Percentiles rank a stretch among this genome's conserved stretches.
Evolutionary conservation across 2,888 invertebrate species (phyloP).

Genomic region (Laothoe populi): DNA sequence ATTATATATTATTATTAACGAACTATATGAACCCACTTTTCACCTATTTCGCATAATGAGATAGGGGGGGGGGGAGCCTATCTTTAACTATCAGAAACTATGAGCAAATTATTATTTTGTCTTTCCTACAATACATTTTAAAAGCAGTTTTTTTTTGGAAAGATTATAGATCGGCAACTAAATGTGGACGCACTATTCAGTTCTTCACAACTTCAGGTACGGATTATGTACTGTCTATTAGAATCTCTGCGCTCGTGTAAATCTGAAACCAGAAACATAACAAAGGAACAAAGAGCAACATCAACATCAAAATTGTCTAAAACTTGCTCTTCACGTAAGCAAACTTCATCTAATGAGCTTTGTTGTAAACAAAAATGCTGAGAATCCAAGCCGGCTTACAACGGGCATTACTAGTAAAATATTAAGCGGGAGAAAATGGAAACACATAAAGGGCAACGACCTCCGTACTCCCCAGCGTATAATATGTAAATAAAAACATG

Average conservation of each 20-base stretch:
- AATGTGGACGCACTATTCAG: too few relatives aligned
- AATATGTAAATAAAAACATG: not conserved
- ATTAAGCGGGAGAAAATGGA: conserved; percentile 16
- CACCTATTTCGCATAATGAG: too few relatives aligned
- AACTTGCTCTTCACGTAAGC: conserved; percentile 1
- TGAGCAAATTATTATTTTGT: too few relatives aligned
- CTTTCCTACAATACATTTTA: too few relatives aligned
- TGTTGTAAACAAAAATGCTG: conserved; percentile 12
- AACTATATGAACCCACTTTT: too few relatives aligned
- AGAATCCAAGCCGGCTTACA: not conserved
- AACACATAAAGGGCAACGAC: conserved; percentile 1
- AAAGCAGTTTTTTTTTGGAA: too few relatives aligned
- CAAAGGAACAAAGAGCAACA: conserved; percentile 5
- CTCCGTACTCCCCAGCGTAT: not conserved
- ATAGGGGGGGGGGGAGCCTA: too few relatives aligned
- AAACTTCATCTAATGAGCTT: conserved; percentile 18
- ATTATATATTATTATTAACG: too few relatives aligned
- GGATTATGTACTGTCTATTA: too few relatives aligned
- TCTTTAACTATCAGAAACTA: too few relatives aligned
- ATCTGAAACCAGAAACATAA: not conserved
- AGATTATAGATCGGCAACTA: too few relatives aligned
- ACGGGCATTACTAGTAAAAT: conserved; percentile 17
- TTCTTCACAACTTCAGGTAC: too few relatives aligned
- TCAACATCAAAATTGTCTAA: conserved; percentile 6
- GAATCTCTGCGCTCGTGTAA: not conserved